A percentile compares a stretch with the other conserved stretches of the same genome.
These are phyloP conservation scores for Rhyacophila brunnea DNA, from an alignment of 1,140 invertebrate genomes.

Conservation along the genomic window DNA sequence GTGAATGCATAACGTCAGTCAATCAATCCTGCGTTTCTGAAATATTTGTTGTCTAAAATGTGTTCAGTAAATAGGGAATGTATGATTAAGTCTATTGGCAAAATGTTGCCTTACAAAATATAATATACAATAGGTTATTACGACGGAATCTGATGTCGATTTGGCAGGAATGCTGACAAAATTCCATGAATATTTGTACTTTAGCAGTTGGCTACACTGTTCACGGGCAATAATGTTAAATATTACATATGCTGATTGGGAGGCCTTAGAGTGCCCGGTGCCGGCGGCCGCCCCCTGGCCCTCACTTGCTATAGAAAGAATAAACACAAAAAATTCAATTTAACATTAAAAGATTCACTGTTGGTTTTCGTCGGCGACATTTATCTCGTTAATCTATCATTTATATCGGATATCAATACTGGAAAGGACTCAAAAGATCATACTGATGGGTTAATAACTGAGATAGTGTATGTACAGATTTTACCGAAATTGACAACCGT, in stretches of 20 bases:
- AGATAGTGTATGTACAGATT: too few relatives aligned
- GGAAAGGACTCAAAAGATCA: too few relatives aligned
- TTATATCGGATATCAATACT: too few relatives aligned
- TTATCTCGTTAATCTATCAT: too few relatives aligned
- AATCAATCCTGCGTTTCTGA: too few relatives aligned
- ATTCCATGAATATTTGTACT: neutral
- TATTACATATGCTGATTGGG: slow-evolving; percentile 33
- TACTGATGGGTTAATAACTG: too few relatives aligned
- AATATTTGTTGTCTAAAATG: too few relatives aligned
- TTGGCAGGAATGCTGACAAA: neutral
- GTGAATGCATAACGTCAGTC: too few relatives aligned
- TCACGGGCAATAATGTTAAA: neutral
- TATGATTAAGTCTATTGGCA: too few relatives aligned
- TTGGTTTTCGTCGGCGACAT: too few relatives aligned
- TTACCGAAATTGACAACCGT: too few relatives aligned
- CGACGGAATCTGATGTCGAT: neutral
- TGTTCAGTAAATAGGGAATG: neutral
- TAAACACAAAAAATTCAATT: slow-evolving; percentile 5
- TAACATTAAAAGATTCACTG: too few relatives aligned
- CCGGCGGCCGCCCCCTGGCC: slow-evolving; percentile 28
- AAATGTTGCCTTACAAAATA: neutral
- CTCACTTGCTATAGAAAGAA: slow-evolving; percentile 30
- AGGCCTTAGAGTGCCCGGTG: slow-evolving; percentile 21
- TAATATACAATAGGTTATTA: neutral
- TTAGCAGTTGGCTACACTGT: neutral